Conservation (phyloP, 2,797 vertebrate genomes). For the Buceros bicornis region DNA sequence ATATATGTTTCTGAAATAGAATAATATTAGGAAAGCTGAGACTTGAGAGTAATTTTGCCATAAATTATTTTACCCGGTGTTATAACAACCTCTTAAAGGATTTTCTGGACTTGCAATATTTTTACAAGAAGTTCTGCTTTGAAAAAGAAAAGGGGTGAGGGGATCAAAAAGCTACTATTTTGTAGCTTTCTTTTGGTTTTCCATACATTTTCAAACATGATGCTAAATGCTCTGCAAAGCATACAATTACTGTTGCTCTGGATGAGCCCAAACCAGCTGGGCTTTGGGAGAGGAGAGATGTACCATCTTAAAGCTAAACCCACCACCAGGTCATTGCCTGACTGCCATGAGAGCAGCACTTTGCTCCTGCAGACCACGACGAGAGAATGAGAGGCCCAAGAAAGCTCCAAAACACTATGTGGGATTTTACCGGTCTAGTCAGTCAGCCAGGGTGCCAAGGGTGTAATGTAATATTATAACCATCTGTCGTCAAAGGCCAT, state of each 20-base stretch:
- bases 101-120: not conserved
- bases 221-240: not conserved
- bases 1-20: not conserved
- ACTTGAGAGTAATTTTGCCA: not conserved
- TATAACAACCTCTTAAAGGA: not conserved
- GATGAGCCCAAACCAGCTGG: not conserved
- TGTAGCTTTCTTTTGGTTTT: not conserved
- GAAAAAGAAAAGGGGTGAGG: not conserved
- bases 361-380: not conserved
- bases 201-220: not conserved
- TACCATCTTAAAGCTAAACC: not conserved
- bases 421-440: conserved; percentile 12
- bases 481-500: conserved; percentile 25
- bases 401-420: not conserved
- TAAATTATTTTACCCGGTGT: conserved; percentile 5
- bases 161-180: not conserved
- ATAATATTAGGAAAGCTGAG: not conserved
- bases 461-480: conserved; percentile 39
- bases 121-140: not conserved
- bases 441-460: conserved; percentile 21
- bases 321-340: not conserved
- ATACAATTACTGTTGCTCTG: rapidly evolving
- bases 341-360: not conserved
- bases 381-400: conserved; percentile 10
- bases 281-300: not conserved